Percentiles rank a stretch among this genome's conserved stretches.
phyloP scores from a whole-genome alignment of 2,888 invertebrate genomes.

The Polylopha cassiicola region DNA sequence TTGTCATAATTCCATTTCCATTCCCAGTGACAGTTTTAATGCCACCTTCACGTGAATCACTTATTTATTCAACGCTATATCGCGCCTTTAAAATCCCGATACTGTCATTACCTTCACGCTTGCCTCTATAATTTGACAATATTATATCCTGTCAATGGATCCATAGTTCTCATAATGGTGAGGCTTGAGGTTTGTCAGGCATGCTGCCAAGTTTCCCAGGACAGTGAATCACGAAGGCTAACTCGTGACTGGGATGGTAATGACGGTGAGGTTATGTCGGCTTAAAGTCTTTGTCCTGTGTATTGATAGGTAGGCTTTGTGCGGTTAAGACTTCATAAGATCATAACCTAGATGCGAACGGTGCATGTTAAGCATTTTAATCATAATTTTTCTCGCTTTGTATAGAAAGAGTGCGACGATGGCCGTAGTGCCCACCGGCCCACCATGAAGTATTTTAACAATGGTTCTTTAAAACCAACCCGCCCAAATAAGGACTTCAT shows the following conservation, averaged over 20 bases:
- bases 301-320: slow-evolving; percentile 26
- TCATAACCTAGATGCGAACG: no score
- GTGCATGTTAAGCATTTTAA: no score
- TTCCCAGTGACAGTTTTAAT: no score
- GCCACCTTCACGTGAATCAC: not conserved
- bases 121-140: slow-evolving; percentile 16
- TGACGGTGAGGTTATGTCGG: slow-evolving; percentile 30
- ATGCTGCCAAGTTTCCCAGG: slow-evolving; percentile 35
- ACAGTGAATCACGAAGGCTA: slow-evolving; percentile 36
- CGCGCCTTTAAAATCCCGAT: slow-evolving; percentile 7
- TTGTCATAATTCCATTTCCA: no score
- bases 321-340: no score
- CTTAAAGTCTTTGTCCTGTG: slow-evolving; percentile 38
- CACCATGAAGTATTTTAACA: slow-evolving; percentile 30
- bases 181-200: slow-evolving; percentile 26
- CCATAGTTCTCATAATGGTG: slow-evolving; percentile 15
- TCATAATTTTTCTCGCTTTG: no score
- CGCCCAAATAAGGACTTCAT: slow-evolving; percentile 42
- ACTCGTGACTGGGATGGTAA: slow-evolving; percentile 46
- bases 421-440: slow-evolving; percentile 21
- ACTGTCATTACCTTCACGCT: slow-evolving; percentile 4
- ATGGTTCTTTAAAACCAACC: slow-evolving; percentile 35
- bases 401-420: slow-evolving; percentile 10
- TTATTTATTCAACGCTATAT: slow-evolving; percentile 8
- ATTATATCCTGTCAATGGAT: slow-evolving; percentile 19